Percentiles rank a stretch among this genome's conserved stretches.
Evolutionary conservation across 2,888 invertebrate genomes (phyloP).

Genomic region (Autographa gamma): DNA sequence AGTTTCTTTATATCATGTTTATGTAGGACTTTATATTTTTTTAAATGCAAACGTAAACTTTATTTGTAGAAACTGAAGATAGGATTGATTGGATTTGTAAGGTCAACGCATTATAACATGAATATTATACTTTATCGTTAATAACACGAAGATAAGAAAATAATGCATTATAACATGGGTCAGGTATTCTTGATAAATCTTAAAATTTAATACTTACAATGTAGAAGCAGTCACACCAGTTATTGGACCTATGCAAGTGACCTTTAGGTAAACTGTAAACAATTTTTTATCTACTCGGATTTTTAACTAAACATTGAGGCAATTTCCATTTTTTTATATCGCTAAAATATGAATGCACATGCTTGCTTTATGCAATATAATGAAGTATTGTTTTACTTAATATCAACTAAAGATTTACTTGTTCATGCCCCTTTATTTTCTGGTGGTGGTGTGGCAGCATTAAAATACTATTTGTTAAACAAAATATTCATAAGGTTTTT

Average conservation of each 20-base stretch:
- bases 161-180: background rate
- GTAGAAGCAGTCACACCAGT: constrained; percentile 1
- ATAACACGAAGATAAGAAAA: background rate
- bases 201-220: background rate
- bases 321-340: too few species aligned
- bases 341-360: background rate
- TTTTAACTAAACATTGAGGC: too few species aligned
- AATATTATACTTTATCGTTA: background rate
- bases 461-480: background rate
- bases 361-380: background rate
- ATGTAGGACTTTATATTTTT: background rate
- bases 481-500: background rate
- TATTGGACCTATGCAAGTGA: background rate
- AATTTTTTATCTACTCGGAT: background rate
- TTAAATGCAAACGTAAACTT: background rate
- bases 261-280: background rate
- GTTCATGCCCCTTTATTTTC: background rate
- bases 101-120: background rate
- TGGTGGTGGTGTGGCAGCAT: background rate
- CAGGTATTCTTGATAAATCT: background rate
- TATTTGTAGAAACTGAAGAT: background rate
- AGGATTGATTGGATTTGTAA: background rate
- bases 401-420: background rate
- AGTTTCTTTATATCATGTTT: background rate
- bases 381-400: too few species aligned